Evolutionary conservation across 2,888 invertebrate genomes (phyloP).

Genomic region (Odontocolon sp.): DNA sequence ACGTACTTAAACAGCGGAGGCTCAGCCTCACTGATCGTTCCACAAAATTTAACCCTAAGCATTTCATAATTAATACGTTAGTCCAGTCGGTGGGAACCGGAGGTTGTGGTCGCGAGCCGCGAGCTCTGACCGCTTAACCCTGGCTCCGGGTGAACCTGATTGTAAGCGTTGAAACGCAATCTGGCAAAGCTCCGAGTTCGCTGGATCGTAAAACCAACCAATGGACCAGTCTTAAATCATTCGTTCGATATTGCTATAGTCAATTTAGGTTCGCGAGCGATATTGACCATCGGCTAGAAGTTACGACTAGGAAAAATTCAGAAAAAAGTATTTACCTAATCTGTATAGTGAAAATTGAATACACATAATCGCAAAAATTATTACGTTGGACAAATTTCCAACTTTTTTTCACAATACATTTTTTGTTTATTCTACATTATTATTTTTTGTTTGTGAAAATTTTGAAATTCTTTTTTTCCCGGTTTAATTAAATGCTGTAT

Average conservation of each 20-base stretch:
- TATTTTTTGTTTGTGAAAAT: no score
- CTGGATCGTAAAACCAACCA: conserved; percentile 67
- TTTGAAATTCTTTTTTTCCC: no score
- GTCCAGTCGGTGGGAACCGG: conserved; percentile 74
- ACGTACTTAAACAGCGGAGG: conserved; percentile 5
- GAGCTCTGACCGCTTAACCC: conserved; percentile 62
- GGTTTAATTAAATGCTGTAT: no score
- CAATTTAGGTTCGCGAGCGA: no score
- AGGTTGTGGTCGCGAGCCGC: conserved; percentile 73
- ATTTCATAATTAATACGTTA: conserved; percentile 77
- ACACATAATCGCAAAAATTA: no score
- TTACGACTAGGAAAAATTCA: no score
- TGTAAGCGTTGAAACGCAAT: conserved; percentile 12
- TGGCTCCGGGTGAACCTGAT: conserved; percentile 46
- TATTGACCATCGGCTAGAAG: no score
- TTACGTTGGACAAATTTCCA: no score
- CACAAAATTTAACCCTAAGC: conserved; percentile 77
- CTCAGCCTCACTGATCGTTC: conserved; percentile 69
- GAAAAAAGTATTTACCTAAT: no score
- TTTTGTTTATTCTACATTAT: no score
- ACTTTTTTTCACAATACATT: no score
- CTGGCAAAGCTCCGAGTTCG: conserved; percentile 41
- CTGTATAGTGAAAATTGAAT: no score
- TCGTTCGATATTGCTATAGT: conserved; percentile 25
- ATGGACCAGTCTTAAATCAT: conserved; percentile 42